Evolutionary conservation across 30 jellyfish, hydroid and myxozoan genomes (phyloP).

Genomic region (Nemopilema nomurai): DNA sequence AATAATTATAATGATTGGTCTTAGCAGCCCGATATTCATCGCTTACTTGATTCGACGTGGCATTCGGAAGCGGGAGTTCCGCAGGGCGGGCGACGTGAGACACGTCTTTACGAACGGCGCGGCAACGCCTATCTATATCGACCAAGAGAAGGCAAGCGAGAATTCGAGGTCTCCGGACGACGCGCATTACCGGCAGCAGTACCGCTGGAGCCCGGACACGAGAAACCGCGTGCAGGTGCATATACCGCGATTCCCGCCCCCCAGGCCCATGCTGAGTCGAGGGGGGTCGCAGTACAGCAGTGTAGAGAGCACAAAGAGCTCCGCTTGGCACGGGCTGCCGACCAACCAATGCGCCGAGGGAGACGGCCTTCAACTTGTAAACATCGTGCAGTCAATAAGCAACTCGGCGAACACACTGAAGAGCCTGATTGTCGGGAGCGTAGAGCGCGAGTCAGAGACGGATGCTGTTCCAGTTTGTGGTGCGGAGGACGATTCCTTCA

Average conservation of each 20-base stretch:
- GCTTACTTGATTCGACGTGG: constrained; percentile 63
- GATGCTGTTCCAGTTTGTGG: background rate
- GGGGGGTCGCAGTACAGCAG: constrained; percentile 33
- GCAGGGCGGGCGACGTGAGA: constrained; percentile 50
- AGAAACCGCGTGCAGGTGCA: constrained; percentile 46
- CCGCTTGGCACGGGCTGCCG: constrained; percentile 76
- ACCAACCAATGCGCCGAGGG: constrained; percentile 52
- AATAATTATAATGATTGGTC: constrained; percentile 41
- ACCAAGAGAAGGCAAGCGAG: constrained; percentile 26
- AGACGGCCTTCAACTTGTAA: constrained; percentile 40
- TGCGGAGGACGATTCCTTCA: constrained; percentile 51
- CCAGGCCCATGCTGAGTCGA: constrained; percentile 31
- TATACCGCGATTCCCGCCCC: constrained; percentile 59
- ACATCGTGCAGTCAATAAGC: constrained; percentile 49
- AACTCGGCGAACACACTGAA: constrained; percentile 48
- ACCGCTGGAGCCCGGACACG: constrained; percentile 72
- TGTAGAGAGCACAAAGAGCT: constrained; percentile 14
- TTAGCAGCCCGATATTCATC: constrained; percentile 63
- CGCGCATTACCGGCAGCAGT: constrained; percentile 16
- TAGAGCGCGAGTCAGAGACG: constrained; percentile 30
- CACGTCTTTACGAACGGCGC: constrained; percentile 55
- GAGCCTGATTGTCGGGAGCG: constrained; percentile 3
- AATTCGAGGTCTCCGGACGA: constrained; percentile 31
- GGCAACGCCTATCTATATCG: constrained; percentile 47
- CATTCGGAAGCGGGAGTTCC: constrained; percentile 53